Percentiles rank a stretch among this genome's conserved stretches.
phyloP scores from a whole-genome alignment of 2,888 invertebrate genomes.

The Phasia obesa region DNA sequence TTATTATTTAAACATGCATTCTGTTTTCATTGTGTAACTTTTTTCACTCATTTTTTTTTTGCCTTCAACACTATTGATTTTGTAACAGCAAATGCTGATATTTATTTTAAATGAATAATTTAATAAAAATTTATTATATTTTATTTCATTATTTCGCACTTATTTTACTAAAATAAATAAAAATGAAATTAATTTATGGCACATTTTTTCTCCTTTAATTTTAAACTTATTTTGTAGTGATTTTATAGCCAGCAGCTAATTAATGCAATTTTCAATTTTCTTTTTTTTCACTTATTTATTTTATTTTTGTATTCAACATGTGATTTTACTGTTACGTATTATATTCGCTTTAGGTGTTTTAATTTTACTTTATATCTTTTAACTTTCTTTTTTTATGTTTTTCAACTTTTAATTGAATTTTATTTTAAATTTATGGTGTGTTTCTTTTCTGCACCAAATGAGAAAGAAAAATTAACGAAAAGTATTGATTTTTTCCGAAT shows the following conservation, averaged over 20 bases:
- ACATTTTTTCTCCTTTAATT: background rate
- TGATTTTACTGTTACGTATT: background rate
- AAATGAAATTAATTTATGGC: background rate
- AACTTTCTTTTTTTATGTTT: background rate
- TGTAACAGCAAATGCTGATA: background rate
- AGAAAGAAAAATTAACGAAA: background rate
- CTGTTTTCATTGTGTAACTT: conserved; percentile 1
- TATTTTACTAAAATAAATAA: background rate
- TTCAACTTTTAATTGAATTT: conserved; percentile 45
- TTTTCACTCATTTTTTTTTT: background rate
- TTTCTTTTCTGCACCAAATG: background rate
- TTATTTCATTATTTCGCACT: conserved; percentile 26
- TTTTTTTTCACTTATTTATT: background rate
- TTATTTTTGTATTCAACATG: background rate
- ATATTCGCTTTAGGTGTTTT: background rate
- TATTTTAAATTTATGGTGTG: conserved; percentile 21
- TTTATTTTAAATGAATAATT: conserved; percentile 2
- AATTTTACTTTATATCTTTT: conserved; percentile 6
- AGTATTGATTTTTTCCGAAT: conserved; percentile 32
- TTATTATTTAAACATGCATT: conserved; percentile 7
- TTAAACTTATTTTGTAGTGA: background rate
- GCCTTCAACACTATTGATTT: background rate
- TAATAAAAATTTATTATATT: background rate
- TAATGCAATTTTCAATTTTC: background rate
- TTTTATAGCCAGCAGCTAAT: background rate